Base-by-base conservation (phyloP, 35 echinoderm and acorn worm genomes). In the Strongylocentrotus purpuratus region DNA sequence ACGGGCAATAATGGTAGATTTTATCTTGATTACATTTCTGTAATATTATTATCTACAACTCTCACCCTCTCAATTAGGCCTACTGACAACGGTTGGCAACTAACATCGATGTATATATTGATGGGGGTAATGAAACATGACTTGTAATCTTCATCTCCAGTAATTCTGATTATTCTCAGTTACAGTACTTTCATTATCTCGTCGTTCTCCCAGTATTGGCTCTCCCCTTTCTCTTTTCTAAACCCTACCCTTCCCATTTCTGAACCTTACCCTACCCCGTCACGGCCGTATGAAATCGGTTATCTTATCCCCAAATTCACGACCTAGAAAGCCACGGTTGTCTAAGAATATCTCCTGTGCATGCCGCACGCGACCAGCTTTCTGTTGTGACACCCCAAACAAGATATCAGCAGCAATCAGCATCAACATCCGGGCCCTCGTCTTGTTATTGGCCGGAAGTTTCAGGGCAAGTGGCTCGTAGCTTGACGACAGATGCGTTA, bases 371-470 rank as follows among this genome's bases (percentile, higher is more conserved):
- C 65, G 65, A 78, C 65, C 65, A 22, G 65, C 25, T 78, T 78
- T 78, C 65, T 78, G 65, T 78, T 78, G 65, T 78, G 65, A 78
- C 65, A 78, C 65, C 65, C 65, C 65, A 78, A 78, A 78, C 65
- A 78, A 78, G 65, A 78, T 78, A 78, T 78, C 65, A 78, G 22
- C 22, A 78, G 65, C 65, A 18, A 78, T 78, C 65, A 78, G 20
- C 22, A 78, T 78, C 65, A 89, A 89, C 87, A 46, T 45, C 33
- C 87, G 45, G 87, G 33, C 33, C 33, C 87, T 33, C 33, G 45
- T 33, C 87, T 46, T 89, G 33, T 89, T 89, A 89, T 89, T 89
- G 87, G 45, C 87, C 32, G 87, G 87, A 89, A 89, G 87, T 89
- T 89, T 89, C 33, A 2, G 87, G 87, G 87, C 87, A 89, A 89